phyloP scores from a whole-genome alignment of 2,113 vertebrate genomes.

The Phycodurus eques region DNA sequence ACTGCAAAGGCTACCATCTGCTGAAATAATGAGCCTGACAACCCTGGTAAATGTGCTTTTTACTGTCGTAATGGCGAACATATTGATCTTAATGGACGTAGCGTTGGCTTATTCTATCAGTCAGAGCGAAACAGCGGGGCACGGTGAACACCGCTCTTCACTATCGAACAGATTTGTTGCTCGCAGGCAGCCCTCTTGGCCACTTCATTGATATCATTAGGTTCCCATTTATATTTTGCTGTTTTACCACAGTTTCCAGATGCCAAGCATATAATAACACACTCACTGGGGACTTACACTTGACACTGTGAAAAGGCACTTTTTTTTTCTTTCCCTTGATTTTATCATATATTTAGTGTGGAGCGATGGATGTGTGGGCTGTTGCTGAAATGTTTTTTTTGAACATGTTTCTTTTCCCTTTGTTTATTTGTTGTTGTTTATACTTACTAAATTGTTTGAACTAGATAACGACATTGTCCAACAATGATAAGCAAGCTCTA shows the following conservation, averaged over 20 bases:
- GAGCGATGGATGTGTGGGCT: slow-evolving; percentile 1
- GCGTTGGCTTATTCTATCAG: slow-evolving; percentile 77
- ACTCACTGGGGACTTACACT: slow-evolving; percentile 66
- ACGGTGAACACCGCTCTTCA: slow-evolving; percentile 61
- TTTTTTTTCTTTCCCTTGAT: slow-evolving; percentile 18
- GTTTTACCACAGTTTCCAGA: slow-evolving; percentile 68
- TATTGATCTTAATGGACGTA: slow-evolving; percentile 87
- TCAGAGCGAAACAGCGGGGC: slow-evolving; percentile 74
- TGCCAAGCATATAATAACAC: slow-evolving; percentile 62
- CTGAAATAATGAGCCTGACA: slow-evolving; percentile 93
- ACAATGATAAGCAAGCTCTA: too few relatives aligned
- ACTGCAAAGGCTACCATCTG: slow-evolving; percentile 86
- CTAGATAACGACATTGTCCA: too few relatives aligned
- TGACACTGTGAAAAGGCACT: slow-evolving; percentile 62
- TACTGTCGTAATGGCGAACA: slow-evolving; percentile 83
- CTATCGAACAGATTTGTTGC: slow-evolving; percentile 69
- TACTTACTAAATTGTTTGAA: background rate
- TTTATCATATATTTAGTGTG: slow-evolving; percentile 14
- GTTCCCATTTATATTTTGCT: slow-evolving; percentile 68
- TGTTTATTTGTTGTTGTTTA: background rate
- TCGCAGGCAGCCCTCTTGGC: slow-evolving; percentile 64
- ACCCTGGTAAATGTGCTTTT: slow-evolving; percentile 89
- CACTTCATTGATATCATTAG: slow-evolving; percentile 76
- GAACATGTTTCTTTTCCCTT: background rate
- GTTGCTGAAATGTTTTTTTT: slow-evolving; percentile 2